These are phyloP conservation scores for Myrmecophaga tridactyla DNA, from an alignment of 2,113 vertebrate genomes.

Conservation along the genomic window DNA sequence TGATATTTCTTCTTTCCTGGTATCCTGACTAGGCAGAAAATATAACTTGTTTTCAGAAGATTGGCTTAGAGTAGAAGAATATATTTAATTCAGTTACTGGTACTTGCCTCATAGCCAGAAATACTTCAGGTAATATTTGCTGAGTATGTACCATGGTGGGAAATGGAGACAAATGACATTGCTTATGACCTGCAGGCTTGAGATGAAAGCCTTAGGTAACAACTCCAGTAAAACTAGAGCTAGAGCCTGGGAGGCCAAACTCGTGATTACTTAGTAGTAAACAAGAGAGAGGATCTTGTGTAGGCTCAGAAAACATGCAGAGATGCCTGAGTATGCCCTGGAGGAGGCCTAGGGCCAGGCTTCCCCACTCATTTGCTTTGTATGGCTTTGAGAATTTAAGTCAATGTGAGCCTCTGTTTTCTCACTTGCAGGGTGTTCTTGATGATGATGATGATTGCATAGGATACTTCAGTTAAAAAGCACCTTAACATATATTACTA, in stretches of 20 bases:
- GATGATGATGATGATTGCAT: not conserved
- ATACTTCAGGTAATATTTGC: conserved; percentile 58
- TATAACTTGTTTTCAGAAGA: conserved; percentile 49
- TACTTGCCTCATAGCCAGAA: conserved; percentile 50
- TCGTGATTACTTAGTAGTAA: conserved; percentile 9
- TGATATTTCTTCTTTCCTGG: not conserved
- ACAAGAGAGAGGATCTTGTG: conserved; percentile 21
- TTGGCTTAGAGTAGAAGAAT: conserved; percentile 56
- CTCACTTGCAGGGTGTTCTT: not conserved
- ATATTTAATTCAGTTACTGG: conserved; percentile 63
- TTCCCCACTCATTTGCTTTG: not conserved
- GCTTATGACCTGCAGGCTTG: conserved; percentile 24
- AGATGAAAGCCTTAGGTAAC: conserved; percentile 33
- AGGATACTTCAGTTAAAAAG: not conserved
- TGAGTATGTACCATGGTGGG: not conserved
- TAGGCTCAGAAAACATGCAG: not conserved
- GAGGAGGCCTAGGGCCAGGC: not conserved
- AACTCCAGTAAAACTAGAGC: conserved; percentile 48
- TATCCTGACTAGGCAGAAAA: conserved; percentile 25
- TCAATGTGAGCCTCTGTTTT: not conserved
- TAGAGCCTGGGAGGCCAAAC: conserved; percentile 1
- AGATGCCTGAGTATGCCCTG: not conserved
- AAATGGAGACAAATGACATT: conserved; percentile 43
- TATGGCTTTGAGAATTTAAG: conserved; percentile 20
- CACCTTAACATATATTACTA: not conserved